A percentile compares a stretch with the other conserved stretches of the same genome.
These are phyloP conservation scores for Elegia similella DNA, from an alignment of 2,888 invertebrate genomes.

Conservation along the genomic window DNA sequence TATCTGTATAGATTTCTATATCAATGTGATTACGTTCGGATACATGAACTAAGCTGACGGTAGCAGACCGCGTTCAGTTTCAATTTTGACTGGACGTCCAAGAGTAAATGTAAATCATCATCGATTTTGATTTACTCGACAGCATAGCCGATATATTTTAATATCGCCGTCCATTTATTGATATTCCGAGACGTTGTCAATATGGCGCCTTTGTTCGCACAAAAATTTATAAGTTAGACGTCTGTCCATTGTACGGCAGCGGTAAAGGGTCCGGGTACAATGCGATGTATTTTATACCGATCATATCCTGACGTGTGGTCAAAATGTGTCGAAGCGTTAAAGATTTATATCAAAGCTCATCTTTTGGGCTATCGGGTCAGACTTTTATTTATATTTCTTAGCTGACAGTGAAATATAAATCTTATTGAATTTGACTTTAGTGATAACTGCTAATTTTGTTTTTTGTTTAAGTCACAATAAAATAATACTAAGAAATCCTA, in stretches of 20 bases:
- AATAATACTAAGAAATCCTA: too few species aligned
- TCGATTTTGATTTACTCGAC: slow-evolving; percentile 71
- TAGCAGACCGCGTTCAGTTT: slow-evolving; percentile 43
- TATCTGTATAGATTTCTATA: too few species aligned
- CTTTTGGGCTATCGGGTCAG: slow-evolving; percentile 45
- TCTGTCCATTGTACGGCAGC: slow-evolving; percentile 60
- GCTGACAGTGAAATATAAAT: not conserved
- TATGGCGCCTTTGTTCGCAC: slow-evolving; percentile 77
- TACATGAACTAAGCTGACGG: slow-evolving; percentile 50
- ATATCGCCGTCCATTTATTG: slow-evolving; percentile 61
- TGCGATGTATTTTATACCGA: slow-evolving; percentile 67
- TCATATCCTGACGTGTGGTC: slow-evolving; percentile 77
- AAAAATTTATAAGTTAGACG: slow-evolving; percentile 78
- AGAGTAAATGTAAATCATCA: slow-evolving; percentile 62
- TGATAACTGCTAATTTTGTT: too few species aligned
- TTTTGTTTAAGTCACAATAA: too few species aligned
- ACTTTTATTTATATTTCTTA: slow-evolving; percentile 28
- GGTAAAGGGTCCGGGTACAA: slow-evolving; percentile 54
- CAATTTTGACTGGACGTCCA: slow-evolving; percentile 34
- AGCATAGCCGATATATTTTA: slow-evolving; percentile 67
- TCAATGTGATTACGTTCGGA: slow-evolving; percentile 32
- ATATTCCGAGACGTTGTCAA: slow-evolving; percentile 70
- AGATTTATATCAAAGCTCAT: slow-evolving; percentile 65
- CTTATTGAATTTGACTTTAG: too few species aligned
- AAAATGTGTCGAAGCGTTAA: slow-evolving; percentile 76